Base-by-base conservation (phyloP, 2,113 vertebrate genomes). In the Onychorhynchus coronatus region DNA sequence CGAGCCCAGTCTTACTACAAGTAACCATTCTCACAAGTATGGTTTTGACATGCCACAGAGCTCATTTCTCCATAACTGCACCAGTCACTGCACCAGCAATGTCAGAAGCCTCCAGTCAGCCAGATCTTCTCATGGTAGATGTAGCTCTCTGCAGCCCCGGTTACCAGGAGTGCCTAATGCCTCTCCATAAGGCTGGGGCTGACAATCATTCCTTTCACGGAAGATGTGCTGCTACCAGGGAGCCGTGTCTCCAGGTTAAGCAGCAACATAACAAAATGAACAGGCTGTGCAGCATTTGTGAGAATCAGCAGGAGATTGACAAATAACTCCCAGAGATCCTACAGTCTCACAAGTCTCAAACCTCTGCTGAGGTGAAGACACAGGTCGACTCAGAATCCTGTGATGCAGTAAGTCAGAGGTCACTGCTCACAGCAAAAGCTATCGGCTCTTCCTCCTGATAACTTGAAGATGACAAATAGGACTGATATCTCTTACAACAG, bases 391-490 rank as follows among this genome's bases (percentile, higher is more conserved):
- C n/a, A 47, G 31, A 90, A 76, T 10, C 25, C 41, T 23, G 18
- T 15, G 25, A 62, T 35, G 55, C 12, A 35, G 35, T 47, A 55
- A 41, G 72, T 22, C 22, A 76, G 17, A 49, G 8, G 35, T 55
- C 55, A 42, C 5, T 42, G 21, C 21, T n/a, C 71, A 62, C 8
- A 35, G 30, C 3, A 76, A 11, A 25, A 4, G 1, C 19, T 55
- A 83, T n/a, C n/a, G 14, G 47, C 12, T 22, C 28, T 25, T 63
- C 27, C 20, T 47, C 41, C 47, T 33, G 25, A 70, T 55, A 76
- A 76, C 25, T 0, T 61, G 24, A 61, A 53, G n/a, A 47, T 0
- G 0, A 33, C 9, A 62, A 62, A 19, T 8, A 62, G 12, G 9
- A 55, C 35, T 55, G 39, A 18, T 20, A 62, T 14, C 21, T 49